Evolutionary conservation across 2,113 vertebrate species (phyloP).

Genomic region (Carlito syrichta): DNA sequence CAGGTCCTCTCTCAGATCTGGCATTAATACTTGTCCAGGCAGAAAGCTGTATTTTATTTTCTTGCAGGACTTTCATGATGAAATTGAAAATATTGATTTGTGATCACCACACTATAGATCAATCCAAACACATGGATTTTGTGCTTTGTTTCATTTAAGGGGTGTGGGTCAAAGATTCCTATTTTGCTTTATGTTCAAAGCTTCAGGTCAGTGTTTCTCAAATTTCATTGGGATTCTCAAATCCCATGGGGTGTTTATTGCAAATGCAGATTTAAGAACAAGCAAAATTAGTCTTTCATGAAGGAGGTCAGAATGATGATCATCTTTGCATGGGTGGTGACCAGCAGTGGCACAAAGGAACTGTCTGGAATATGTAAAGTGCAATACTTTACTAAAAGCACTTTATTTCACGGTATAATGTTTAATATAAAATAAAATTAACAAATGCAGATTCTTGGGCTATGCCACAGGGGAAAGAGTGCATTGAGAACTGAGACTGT

Average conservation of each 20-base stretch:
- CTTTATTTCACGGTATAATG: not conserved
- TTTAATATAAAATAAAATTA: not conserved
- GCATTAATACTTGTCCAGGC: not conserved
- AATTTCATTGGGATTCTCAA: not conserved
- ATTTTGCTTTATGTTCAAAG: slow-evolving; percentile 26
- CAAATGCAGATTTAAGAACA: not conserved
- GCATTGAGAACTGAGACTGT: not conserved
- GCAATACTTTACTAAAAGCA: not conserved
- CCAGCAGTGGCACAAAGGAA: not conserved
- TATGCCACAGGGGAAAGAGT: not conserved
- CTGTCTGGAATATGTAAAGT: not conserved
- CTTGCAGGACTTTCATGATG: not conserved
- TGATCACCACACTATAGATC: not conserved
- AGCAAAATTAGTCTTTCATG: not conserved
- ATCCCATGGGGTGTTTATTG: not conserved
- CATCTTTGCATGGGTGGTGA: not conserved
- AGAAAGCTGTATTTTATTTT: slow-evolving; percentile 47
- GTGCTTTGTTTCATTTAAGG: slow-evolving; percentile 39
- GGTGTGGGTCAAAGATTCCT: not conserved
- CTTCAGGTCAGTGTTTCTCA: not conserved
- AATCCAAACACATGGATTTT: not conserved
- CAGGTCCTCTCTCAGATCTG: not conserved
- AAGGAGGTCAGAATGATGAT: not conserved
- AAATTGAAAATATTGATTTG: slow-evolving; percentile 61
- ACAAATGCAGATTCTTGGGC: not conserved